A percentile compares a stretch with the other conserved stretches of the same genome.
phyloP scores from a whole-genome alignment of 2,113 vertebrate species.

The Psilopogon haemacephalus region DNA sequence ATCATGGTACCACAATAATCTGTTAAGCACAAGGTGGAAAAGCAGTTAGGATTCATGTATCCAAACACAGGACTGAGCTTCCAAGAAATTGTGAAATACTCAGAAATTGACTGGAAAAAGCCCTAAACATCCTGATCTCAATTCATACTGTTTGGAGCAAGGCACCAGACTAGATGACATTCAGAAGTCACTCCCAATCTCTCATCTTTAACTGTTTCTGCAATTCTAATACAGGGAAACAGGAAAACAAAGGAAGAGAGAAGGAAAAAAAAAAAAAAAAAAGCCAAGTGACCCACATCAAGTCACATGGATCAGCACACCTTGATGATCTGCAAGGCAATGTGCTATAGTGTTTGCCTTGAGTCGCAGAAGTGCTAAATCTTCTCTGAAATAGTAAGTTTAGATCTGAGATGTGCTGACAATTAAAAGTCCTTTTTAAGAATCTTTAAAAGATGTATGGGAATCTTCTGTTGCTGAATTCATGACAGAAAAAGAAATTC shows the following conservation, averaged over 20 bases:
- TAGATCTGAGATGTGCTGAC: background rate
- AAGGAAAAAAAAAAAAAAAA: background rate
- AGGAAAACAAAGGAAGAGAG: background rate
- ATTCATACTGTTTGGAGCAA: background rate
- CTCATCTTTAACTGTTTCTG: background rate
- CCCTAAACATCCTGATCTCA: background rate
- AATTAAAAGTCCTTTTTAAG: background rate
- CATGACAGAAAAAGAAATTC: background rate
- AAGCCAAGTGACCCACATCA: background rate
- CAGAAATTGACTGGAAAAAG: background rate
- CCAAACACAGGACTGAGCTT: background rate
- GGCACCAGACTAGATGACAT: background rate
- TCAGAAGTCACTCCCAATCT: background rate
- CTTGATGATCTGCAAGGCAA: background rate
- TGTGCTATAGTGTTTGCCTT: background rate
- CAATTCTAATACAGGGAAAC: background rate
- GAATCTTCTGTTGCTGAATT: background rate
- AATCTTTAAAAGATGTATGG: background rate
- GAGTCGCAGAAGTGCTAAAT: background rate
- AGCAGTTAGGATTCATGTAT: background rate
- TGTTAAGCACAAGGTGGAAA: constrained; percentile 45
- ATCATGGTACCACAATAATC: constrained; percentile 94
- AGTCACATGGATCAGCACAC: background rate
- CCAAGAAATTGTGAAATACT: background rate
- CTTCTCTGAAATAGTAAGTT: background rate